These are phyloP conservation scores for Thymelicus sylvestris DNA, from an alignment of 2,888 invertebrate genomes.

Conservation along the genomic window DNA sequence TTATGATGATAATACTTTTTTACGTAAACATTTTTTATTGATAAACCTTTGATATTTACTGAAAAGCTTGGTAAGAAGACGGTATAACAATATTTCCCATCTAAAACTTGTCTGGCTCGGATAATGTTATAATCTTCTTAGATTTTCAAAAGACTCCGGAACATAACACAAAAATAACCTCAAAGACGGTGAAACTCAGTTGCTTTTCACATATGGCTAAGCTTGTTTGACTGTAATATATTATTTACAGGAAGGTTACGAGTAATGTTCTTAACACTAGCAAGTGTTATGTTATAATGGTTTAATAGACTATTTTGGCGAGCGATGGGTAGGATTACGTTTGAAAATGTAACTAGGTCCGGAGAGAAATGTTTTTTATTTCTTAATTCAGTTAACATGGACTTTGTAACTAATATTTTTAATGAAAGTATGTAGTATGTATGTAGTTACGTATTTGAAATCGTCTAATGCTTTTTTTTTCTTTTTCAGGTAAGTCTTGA, in stretches of 20 bases:
- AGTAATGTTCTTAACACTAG: slow-evolving; percentile 51
- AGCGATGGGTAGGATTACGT: neutral
- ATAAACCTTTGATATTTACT: slow-evolving; percentile 4
- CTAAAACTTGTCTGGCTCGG: slow-evolving; percentile 28
- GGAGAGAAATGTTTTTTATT: neutral
- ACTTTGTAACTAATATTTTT: too few relatives aligned
- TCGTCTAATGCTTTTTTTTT: slow-evolving; percentile 11
- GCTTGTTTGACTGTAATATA: slow-evolving; percentile 47
- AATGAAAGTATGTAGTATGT: too few relatives aligned
- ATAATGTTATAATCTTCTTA: slow-evolving; percentile 45
- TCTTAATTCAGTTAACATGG: too few relatives aligned
- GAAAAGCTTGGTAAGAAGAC: neutral
- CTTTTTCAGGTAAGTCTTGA: slow-evolving; percentile 49
- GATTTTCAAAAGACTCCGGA: slow-evolving; percentile 44
- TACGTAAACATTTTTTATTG: neutral
- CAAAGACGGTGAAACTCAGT: slow-evolving; percentile 39
- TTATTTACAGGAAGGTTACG: slow-evolving; percentile 49
- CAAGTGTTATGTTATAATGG: slow-evolving; percentile 47
- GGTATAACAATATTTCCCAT: slow-evolving; percentile 1
- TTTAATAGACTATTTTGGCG: slow-evolving; percentile 18
- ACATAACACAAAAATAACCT: slow-evolving; percentile 45
- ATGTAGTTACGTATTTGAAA: too few relatives aligned
- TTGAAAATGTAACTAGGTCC: neutral
- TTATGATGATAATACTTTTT: too few relatives aligned
- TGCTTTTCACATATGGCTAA: slow-evolving; percentile 41